Percentiles rank a stretch among this genome's conserved stretches.
These are phyloP conservation scores for Drosophila nikananu DNA, from an alignment of 1,140 invertebrate species.

Conservation along the genomic window DNA sequence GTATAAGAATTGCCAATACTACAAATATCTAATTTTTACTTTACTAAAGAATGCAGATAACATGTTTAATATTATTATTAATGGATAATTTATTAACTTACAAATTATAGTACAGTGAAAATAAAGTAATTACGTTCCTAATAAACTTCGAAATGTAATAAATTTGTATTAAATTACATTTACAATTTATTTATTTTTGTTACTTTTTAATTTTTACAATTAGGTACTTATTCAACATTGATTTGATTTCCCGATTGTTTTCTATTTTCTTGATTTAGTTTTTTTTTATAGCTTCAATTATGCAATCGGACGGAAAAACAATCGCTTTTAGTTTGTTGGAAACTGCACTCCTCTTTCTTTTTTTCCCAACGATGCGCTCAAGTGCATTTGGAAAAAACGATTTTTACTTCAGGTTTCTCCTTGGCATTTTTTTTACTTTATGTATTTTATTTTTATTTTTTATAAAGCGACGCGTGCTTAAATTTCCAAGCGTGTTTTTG, in stretches of 20 bases:
- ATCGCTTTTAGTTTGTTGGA: slow-evolving; percentile 3
- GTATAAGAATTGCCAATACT: too few species aligned
- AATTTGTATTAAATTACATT: neutral
- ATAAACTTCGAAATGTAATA: neutral
- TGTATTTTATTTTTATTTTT: neutral
- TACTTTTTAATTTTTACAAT: neutral
- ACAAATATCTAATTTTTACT: too few species aligned
- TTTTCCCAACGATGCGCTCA: slow-evolving; percentile 25
- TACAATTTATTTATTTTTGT: neutral
- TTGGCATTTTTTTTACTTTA: neutral
- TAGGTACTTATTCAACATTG: neutral
- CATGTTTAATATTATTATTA: too few species aligned
- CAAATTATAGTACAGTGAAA: too few species aligned
- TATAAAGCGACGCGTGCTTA: slow-evolving; percentile 35
- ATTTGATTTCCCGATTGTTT: slow-evolving; percentile 8
- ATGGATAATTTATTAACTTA: too few species aligned
- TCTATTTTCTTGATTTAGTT: slow-evolving; percentile 7
- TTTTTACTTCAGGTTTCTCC: slow-evolving; percentile 27
- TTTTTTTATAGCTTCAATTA: slow-evolving; percentile 17
- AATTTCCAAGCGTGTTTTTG: slow-evolving; percentile 21
- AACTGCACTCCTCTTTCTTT: slow-evolving; percentile 18
- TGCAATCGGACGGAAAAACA: slow-evolving; percentile 29
- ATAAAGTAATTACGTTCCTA: too few species aligned
- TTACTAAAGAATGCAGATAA: too few species aligned
- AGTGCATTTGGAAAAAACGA: slow-evolving; percentile 35